Conservation (phyloP, 2,888 invertebrate genomes). For the Caenorhabditis sp. region DNA sequence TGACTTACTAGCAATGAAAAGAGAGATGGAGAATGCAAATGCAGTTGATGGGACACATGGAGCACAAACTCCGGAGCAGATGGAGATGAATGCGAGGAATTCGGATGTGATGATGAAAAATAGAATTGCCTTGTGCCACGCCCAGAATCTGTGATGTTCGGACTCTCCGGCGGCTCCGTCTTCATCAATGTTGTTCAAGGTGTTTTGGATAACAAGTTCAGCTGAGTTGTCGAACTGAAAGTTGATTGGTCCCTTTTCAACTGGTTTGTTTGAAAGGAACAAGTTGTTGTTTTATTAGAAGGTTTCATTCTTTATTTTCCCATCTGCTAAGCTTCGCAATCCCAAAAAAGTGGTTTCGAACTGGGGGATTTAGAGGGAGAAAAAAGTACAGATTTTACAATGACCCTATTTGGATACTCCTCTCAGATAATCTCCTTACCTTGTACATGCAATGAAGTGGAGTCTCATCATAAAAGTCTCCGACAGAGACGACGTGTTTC, state of each 20-base stretch:
- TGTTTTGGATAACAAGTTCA: slow-evolving; percentile 82
- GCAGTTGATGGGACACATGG: slow-evolving; percentile 80
- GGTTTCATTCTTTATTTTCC: neutral
- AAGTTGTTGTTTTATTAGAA: neutral
- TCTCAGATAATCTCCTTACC: slow-evolving; percentile 51
- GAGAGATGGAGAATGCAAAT: slow-evolving; percentile 80
- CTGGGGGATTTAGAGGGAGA: slow-evolving; percentile 17
- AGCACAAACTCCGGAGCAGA: slow-evolving; percentile 81
- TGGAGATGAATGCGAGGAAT: slow-evolving; percentile 79
- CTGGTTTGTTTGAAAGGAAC: neutral
- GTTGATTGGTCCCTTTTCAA: neutral
- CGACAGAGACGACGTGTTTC: slow-evolving; percentile 82
- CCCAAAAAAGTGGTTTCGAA: slow-evolving; percentile 19
- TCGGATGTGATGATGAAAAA: slow-evolving; percentile 82
- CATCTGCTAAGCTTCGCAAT: neutral
- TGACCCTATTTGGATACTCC: neutral
- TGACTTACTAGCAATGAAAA: slow-evolving; percentile 80
- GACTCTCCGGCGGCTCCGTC: slow-evolving; percentile 83
- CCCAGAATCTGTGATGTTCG: slow-evolving; percentile 83
- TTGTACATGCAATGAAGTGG: slow-evolving; percentile 83
- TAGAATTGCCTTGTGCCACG: slow-evolving; percentile 82
- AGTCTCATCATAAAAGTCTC: slow-evolving; percentile 82
- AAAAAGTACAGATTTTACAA: slow-evolving; percentile 40
- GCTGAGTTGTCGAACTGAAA: slow-evolving; percentile 82
- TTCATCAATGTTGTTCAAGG: slow-evolving; percentile 81